Evolutionary conservation across 2,797 vertebrate genomes (phyloP).

Genomic region (Onychomys leucogaster): DNA sequence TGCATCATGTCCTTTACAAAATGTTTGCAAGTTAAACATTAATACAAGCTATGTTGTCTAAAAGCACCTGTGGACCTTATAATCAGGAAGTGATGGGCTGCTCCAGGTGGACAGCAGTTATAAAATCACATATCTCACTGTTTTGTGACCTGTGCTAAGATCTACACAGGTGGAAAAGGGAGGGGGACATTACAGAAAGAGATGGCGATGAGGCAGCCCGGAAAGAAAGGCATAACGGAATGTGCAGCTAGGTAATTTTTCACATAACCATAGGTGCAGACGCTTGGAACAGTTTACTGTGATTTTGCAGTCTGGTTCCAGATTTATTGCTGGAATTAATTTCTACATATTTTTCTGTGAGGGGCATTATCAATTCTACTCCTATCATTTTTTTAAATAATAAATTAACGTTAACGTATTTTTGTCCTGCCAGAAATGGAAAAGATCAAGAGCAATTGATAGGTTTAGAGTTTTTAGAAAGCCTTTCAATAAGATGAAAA

Average conservation of each 20-base stretch:
- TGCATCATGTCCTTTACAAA: background rate
- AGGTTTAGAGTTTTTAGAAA: conserved; percentile 45
- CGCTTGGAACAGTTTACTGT: conserved; percentile 35
- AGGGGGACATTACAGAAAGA: background rate
- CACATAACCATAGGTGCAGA: conserved; percentile 34
- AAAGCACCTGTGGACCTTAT: background rate
- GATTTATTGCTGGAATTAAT: conserved; percentile 72
- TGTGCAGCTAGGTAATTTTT: conserved; percentile 52
- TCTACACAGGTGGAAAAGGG: background rate
- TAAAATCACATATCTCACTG: conserved; percentile 5
- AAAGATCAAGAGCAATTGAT: conserved; percentile 58
- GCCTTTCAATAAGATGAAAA: conserved; percentile 73
- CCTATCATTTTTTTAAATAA: conserved; percentile 76
- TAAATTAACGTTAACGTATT: conserved; percentile 78
- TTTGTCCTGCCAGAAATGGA: conserved; percentile 60
- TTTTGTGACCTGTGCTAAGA: conserved; percentile 5
- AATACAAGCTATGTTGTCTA: background rate
- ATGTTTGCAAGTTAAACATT: background rate
- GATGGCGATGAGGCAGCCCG: background rate
- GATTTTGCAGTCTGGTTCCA: conserved; percentile 64
- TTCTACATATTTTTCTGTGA: conserved; percentile 41
- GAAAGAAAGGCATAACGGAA: conserved; percentile 20
- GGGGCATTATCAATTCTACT: conserved; percentile 65
- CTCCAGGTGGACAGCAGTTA: background rate
- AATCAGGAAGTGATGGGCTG: background rate